Evolutionary conservation across 2,113 vertebrate species (phyloP).

Genomic region (Ictalurus punctatus): DNA sequence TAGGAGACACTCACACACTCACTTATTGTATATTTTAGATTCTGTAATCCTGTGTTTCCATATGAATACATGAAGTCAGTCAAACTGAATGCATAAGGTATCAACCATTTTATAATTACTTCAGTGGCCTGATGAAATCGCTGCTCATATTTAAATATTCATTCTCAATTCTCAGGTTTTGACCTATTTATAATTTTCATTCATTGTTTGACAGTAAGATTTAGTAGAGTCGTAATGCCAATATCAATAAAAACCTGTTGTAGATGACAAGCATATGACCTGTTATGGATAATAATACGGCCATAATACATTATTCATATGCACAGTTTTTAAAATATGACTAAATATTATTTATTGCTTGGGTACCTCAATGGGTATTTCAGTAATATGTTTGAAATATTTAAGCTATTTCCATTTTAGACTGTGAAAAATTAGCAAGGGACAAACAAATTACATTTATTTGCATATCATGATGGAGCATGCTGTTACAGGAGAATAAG

Average conservation of each 20-base stretch:
- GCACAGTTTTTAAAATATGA: no score
- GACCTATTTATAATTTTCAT: neutral
- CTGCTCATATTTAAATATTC: neutral
- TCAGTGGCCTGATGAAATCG: neutral
- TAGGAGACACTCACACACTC: neutral
- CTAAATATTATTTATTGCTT: no score
- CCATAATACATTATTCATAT: neutral
- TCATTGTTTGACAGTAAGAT: neutral
- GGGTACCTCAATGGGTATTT: no score
- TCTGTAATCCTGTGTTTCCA: neutral
- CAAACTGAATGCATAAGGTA: neutral
- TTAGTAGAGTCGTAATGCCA: neutral
- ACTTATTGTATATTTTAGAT: neutral
- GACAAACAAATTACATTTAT: no score
- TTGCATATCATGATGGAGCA: no score
- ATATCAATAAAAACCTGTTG: neutral
- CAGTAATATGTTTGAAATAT: no score
- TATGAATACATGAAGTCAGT: neutral
- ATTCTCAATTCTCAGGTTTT: neutral
- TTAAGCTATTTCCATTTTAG: no score
- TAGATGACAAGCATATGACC: neutral
- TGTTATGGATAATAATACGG: neutral
- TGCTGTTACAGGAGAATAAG: no score
- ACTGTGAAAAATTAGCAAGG: no score
- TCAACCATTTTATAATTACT: neutral